These are phyloP conservation scores for Muscicapa striata DNA, from an alignment of 2,797 vertebrate species.

Conservation along the genomic window DNA sequence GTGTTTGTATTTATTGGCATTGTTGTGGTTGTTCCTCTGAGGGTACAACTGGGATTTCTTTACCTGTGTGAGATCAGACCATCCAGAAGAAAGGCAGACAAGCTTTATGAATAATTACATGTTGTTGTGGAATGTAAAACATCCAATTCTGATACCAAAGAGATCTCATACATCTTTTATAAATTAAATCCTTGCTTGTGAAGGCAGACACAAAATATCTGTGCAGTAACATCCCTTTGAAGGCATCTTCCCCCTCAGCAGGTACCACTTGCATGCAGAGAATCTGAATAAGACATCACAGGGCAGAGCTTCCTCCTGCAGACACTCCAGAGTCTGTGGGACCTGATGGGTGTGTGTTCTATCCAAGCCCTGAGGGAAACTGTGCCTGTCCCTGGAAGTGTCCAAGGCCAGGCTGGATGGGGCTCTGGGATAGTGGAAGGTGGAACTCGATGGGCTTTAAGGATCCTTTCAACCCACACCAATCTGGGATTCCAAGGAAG, in stretches of 20 bases:
- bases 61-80: not conserved
- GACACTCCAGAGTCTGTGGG: rapidly evolving
- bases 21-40: not conserved
- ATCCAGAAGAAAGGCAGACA: not conserved
- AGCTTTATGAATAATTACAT: not conserved
- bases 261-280: not conserved
- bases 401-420: not conserved
- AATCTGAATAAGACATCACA: not conserved
- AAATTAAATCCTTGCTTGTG: not conserved
- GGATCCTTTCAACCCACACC: not conserved
- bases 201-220: not conserved
- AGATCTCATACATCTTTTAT: not conserved
- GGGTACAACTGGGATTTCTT: not conserved
- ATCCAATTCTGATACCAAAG: not conserved
- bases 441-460: not conserved
- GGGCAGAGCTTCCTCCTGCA: not conserved
- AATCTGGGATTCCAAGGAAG: not conserved
- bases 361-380: not conserved
- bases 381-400: not conserved
- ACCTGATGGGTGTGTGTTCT: rapidly evolving
- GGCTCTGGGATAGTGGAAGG: not conserved
- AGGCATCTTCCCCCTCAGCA: not conserved
- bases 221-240: not conserved
- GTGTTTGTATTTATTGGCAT: not conserved
- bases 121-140: not conserved